A percentile compares a stretch with the other conserved stretches of the same genome.
Evolutionary conservation across 2,797 vertebrate species (phyloP).

Genomic region (Sebastes flavidus): DNA sequence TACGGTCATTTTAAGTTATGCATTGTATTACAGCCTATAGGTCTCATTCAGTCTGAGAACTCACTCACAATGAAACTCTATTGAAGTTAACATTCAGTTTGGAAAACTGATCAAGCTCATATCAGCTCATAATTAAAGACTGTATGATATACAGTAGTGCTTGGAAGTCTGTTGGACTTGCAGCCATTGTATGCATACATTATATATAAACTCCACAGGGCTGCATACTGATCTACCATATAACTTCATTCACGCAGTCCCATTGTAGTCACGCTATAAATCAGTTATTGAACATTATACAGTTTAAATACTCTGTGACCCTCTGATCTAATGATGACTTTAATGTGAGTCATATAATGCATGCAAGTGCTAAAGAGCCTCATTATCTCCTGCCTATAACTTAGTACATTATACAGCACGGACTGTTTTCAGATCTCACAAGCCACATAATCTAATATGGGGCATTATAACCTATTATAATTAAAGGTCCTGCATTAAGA

Average conservation of each 20-base stretch:
- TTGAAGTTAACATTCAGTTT: not conserved
- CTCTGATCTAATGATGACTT: conserved; percentile 15
- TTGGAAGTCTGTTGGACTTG: not conserved
- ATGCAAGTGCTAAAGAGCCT: conserved; percentile 1
- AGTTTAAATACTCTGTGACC: not conserved
- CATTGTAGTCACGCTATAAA: not conserved
- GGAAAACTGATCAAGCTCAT: not conserved
- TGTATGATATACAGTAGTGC: not conserved
- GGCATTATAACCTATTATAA: not conserved
- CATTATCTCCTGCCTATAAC: not conserved
- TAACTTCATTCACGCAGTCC: not conserved
- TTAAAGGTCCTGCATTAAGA: not conserved
- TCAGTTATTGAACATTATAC: not conserved
- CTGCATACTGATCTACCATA: not conserved
- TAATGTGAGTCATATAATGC: conserved; percentile 27
- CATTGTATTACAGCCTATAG: not conserved
- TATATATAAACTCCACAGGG: no score
- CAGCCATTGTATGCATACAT: not conserved
- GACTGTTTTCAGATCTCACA: not conserved
- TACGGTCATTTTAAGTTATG: no score
- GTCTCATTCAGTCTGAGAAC: not conserved
- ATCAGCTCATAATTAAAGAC: not conserved
- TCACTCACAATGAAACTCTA: not conserved
- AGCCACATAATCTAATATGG: not conserved
- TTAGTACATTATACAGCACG: not conserved